Base-by-base conservation (phyloP, 2,888 invertebrate species). In the Ephialtes manifestator region DNA sequence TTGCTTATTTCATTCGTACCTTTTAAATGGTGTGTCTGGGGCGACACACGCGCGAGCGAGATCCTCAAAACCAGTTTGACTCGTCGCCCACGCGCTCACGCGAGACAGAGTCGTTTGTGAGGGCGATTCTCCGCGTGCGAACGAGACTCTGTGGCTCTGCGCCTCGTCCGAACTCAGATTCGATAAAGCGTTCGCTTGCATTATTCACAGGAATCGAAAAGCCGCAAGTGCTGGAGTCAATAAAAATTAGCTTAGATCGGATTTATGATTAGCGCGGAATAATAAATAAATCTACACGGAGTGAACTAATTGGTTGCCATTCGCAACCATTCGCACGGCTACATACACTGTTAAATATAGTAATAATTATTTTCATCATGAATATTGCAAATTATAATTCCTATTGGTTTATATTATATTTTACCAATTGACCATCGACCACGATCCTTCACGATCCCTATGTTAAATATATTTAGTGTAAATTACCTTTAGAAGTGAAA, bases 31-130 rank as follows among this genome's bases (percentile, higher is more conserved):
- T 72, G 72, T 43, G 74, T 55, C 71, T 67, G 84, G 83, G 67
- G 82, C 84, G 81, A 84, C 81, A 81, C 58, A 82, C 68, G 46
- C 79, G 46, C 79, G 71, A 71, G 58, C 65, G 65, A 51, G 79
- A 80, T 85, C 79, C 81, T 88, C 83, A 39, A 88, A 89, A 88
- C 88, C 88, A 86, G 88, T 88, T 88, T 89, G 88, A 86, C 88
- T 89, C 86, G 88, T 88, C 88, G 87, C 88, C 87, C 88, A 88
- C 88, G 87, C 88, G 83, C 74, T 81, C 84, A 80, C 55, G 78
- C 65, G 67, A 84, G 79, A 74, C 65, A 76, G 20, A 76, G 53
- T 65, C 75, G 63, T 65, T 65, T 63, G 18, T 11, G 75, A 76
- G 65, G 65, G 65, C 65, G 65, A 43, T 43, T 65, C 65, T 65